phyloP scores from a whole-genome alignment of 2,888 invertebrate species.

The Noctua pronuba region DNA sequence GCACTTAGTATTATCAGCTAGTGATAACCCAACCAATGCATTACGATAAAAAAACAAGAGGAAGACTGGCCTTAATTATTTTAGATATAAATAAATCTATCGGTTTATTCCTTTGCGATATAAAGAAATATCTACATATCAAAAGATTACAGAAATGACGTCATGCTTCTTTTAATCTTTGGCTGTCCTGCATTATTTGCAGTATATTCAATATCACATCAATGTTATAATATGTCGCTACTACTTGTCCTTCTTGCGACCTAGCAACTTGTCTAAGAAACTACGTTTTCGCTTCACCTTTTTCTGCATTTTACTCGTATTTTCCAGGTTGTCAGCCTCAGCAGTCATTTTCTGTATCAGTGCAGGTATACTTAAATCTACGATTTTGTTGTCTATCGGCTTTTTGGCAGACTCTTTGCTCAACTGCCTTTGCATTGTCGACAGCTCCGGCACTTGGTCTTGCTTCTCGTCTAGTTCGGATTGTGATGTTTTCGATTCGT shows the following conservation, averaged over 20 bases:
- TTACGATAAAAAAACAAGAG: conserved; percentile 85
- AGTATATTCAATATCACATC: conserved; percentile 75
- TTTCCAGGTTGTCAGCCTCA: conserved; percentile 82
- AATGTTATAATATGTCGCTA: conserved; percentile 72
- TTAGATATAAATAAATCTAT: conserved; percentile 77
- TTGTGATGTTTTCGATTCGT: conserved; percentile 79
- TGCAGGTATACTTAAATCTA: conserved; percentile 85
- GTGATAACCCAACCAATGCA: conserved; percentile 88
- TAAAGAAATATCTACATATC: conserved; percentile 75
- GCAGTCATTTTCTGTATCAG: conserved; percentile 84
- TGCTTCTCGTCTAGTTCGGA: conserved; percentile 84
- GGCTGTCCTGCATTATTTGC: conserved; percentile 80
- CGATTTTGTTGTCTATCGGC: conserved; percentile 72
- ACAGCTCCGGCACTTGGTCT: conserved; percentile 84
- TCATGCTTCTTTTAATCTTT: conserved; percentile 85
- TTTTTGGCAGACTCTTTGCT: conserved; percentile 80
- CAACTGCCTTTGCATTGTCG: conserved; percentile 78
- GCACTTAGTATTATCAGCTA: conserved; percentile 85
- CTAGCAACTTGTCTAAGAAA: conserved; percentile 87
- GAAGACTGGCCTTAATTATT: conserved; percentile 85
- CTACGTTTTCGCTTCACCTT: conserved; percentile 88
- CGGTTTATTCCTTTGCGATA: conserved; percentile 70
- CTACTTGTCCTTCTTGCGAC: conserved; percentile 84
- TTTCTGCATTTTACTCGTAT: conserved; percentile 76
- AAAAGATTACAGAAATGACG: conserved; percentile 82